Conservation (phyloP, 2,113 vertebrate species). For the Corydoras maculifer region DNA sequence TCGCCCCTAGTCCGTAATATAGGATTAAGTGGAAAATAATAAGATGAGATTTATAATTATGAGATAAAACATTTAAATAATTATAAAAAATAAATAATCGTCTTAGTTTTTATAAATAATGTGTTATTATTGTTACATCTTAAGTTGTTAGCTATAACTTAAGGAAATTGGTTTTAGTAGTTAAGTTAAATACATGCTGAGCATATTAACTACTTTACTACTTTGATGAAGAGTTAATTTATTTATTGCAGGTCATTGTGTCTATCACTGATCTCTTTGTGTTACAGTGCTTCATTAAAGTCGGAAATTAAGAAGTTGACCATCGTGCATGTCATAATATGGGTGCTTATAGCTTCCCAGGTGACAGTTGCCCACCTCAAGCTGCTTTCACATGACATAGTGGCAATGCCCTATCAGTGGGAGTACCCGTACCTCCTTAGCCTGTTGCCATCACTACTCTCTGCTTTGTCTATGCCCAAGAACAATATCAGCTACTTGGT, state of each 20-base stretch:
- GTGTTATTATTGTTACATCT: too few relatives aligned
- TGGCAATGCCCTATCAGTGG: slow-evolving; percentile 94
- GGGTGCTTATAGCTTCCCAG: slow-evolving; percentile 84
- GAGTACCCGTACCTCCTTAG: slow-evolving; percentile 90
- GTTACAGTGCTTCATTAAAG: slow-evolving; percentile 79
- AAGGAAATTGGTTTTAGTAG: too few relatives aligned
- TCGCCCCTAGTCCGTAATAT: too few relatives aligned
- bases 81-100: too few relatives aligned
- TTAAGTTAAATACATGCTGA: too few relatives aligned
- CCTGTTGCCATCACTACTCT: slow-evolving; percentile 61
- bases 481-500: slow-evolving; percentile 98
- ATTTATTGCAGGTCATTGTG: neutral
- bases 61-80: too few relatives aligned
- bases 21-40: too few relatives aligned
- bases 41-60: too few relatives aligned
- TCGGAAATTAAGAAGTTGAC: slow-evolving; percentile 89
- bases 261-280: slow-evolving; percentile 16
- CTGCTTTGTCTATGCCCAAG: slow-evolving; percentile 83
- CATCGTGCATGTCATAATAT: slow-evolving; percentile 79
- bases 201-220: too few relatives aligned
- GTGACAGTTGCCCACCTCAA: slow-evolving; percentile 76
- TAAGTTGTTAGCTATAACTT: too few relatives aligned
- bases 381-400: slow-evolving; percentile 79
- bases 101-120: too few relatives aligned
- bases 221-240: too few relatives aligned